A percentile compares a stretch with the other conserved stretches of the same genome.
Evolutionary conservation across 2,888 invertebrate species (phyloP).

Genomic region (Dynastes hyllus): DNA sequence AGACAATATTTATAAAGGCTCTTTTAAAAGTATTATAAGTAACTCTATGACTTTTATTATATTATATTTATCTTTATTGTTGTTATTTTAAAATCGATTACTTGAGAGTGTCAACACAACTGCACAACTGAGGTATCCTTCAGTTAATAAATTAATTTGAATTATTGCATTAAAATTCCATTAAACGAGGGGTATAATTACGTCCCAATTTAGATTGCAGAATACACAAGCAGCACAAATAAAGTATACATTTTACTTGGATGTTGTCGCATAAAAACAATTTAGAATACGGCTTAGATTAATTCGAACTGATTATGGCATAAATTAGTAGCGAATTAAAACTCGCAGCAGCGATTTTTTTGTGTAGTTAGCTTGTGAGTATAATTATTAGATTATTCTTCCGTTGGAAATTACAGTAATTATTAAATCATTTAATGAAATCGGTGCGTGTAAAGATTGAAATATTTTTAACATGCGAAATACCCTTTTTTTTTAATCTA

Average conservation of each 20-base stretch:
- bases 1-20: not conserved
- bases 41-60: too few relatives aligned
- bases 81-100: too few relatives aligned
- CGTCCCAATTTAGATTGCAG: not conserved
- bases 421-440: conserved; percentile 47
- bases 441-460: conserved; percentile 41
- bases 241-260: conserved; percentile 14
- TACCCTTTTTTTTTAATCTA: conserved; percentile 4
- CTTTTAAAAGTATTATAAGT: too few relatives aligned
- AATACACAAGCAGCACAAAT: conserved; percentile 5
- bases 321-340: conserved; percentile 26
- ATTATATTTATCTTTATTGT: too few relatives aligned
- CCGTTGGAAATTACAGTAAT: conserved; percentile 45
- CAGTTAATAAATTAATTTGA: not conserved
- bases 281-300: conserved; percentile 16
- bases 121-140: not conserved
- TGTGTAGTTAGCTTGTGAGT: conserved; percentile 30
- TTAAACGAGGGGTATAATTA: not conserved
- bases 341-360: conserved; percentile 13
- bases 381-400: conserved; percentile 45
- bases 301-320: conserved; percentile 26
- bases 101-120: not conserved
- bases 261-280: conserved; percentile 26
- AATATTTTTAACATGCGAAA: conserved; percentile 44
- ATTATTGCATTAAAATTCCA: not conserved